Percentiles rank a stretch among this genome's conserved stretches.
Conservation (phyloP, 2,113 vertebrate species). For the Grus americana region DNA sequence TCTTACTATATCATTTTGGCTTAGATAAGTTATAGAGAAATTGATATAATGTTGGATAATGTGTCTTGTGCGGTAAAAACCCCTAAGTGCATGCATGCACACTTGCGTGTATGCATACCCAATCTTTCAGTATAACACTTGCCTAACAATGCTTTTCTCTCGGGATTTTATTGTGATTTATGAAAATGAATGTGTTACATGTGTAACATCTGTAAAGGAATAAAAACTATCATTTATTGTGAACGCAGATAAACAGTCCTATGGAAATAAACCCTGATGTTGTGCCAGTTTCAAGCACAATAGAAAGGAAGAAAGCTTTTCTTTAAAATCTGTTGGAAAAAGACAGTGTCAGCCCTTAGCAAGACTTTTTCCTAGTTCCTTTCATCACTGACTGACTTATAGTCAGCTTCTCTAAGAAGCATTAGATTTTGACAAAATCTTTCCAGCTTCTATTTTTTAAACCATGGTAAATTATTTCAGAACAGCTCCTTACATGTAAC, state of each 20-base stretch:
- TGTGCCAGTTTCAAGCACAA: constrained; percentile 23
- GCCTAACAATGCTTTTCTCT: constrained; percentile 16
- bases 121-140: background rate
- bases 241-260: constrained; percentile 24
- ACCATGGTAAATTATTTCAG: background rate
- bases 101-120: background rate
- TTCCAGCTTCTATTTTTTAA: constrained; percentile 5
- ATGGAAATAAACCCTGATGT: background rate
- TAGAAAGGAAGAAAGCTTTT: constrained; percentile 21
- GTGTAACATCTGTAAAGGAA: background rate
- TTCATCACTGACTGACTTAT: background rate
- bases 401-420: constrained; percentile 7
- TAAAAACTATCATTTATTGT: constrained; percentile 26
- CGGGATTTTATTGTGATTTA: constrained; percentile 12
- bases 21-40: background rate
- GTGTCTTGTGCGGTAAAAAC: background rate
- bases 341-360: background rate
- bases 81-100: background rate
- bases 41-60: background rate
- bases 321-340: constrained; percentile 10
- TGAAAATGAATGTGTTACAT: constrained; percentile 34
- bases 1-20: background rate
- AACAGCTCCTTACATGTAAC: background rate
- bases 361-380: constrained; percentile 14
- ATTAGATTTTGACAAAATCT: background rate